These are phyloP conservation scores for Empis stercorea DNA, from an alignment of 2,888 invertebrate species.

Conservation along the genomic window DNA sequence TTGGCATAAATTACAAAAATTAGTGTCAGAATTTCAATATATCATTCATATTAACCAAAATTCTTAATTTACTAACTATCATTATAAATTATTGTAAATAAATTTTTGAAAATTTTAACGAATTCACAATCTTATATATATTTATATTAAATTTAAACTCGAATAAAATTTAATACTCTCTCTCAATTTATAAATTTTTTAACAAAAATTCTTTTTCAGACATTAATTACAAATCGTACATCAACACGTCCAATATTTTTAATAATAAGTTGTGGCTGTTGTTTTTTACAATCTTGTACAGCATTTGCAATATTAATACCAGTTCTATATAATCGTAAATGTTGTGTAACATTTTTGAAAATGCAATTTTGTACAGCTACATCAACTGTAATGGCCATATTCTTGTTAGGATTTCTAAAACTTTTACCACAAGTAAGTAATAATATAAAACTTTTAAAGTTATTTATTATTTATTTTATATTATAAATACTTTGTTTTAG, in stretches of 20 bases:
- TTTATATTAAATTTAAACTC: too few species aligned
- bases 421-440: constrained; percentile 39
- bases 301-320: constrained; percentile 34
- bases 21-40: too few species aligned
- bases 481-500: too few species aligned
- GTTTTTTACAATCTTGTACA: constrained; percentile 34
- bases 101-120: too few species aligned
- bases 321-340: constrained; percentile 35
- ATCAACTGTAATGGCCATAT: constrained; percentile 55
- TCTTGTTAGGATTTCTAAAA: constrained; percentile 38
- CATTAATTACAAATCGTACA: constrained; percentile 17
- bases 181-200: too few species aligned
- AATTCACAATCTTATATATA: too few species aligned
- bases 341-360: constrained; percentile 50
- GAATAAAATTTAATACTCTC: too few species aligned
- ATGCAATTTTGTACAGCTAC: constrained; percentile 55
- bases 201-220: constrained; percentile 14
- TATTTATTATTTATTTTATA: too few species aligned
- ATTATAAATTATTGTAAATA: too few species aligned
- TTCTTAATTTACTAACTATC: too few species aligned
- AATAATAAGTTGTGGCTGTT: constrained; percentile 35
- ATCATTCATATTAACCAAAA: too few species aligned
- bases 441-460: neutral
- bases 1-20: too few species aligned
- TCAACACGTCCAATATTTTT: constrained; percentile 31